A percentile compares a stretch with the other conserved stretches of the same genome.
phyloP scores from a whole-genome alignment of 2,113 vertebrate species.

The Cynocephalus volans region DNA sequence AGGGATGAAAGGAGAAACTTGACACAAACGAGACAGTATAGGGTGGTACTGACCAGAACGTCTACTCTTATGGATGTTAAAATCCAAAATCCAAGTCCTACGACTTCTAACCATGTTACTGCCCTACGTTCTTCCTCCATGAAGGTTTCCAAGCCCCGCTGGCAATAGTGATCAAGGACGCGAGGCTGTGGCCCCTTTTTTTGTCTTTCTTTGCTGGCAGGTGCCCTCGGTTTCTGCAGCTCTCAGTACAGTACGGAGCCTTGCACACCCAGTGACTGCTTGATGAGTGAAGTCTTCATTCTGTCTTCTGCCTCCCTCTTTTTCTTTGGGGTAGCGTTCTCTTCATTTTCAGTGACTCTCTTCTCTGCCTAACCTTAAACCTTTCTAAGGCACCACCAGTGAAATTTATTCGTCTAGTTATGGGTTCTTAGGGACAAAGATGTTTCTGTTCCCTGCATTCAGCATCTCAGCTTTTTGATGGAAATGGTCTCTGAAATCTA shows the following conservation, averaged over 20 bases:
- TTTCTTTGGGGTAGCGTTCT: not conserved
- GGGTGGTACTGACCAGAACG: not conserved
- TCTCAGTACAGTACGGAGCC: too few relatives aligned
- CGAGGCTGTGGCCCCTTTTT: too few relatives aligned
- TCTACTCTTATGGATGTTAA: not conserved
- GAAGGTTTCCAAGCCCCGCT: not conserved
- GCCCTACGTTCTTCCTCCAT: not conserved
- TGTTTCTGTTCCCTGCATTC: not conserved
- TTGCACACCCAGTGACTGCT: accelerated
- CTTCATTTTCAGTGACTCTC: not conserved
- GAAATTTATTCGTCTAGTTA: not conserved
- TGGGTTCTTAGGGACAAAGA: not conserved
- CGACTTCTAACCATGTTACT: not conserved
- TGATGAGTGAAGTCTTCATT: not conserved
- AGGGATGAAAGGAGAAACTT: not conserved
- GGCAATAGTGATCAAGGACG: not conserved
- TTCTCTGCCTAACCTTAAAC: not conserved
- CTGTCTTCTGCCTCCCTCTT: not conserved
- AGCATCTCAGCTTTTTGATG: not conserved
- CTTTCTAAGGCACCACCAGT: not conserved
- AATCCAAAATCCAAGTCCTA: not conserved
- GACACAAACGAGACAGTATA: not conserved
- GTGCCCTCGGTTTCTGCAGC: not conserved
- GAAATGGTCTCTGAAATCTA: not conserved
- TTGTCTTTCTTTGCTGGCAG: not conserved